Percentiles rank a stretch among this genome's conserved stretches.
Evolutionary conservation across 1,140 invertebrate species (phyloP).

Genomic region (Spodoptera frugiperda): DNA sequence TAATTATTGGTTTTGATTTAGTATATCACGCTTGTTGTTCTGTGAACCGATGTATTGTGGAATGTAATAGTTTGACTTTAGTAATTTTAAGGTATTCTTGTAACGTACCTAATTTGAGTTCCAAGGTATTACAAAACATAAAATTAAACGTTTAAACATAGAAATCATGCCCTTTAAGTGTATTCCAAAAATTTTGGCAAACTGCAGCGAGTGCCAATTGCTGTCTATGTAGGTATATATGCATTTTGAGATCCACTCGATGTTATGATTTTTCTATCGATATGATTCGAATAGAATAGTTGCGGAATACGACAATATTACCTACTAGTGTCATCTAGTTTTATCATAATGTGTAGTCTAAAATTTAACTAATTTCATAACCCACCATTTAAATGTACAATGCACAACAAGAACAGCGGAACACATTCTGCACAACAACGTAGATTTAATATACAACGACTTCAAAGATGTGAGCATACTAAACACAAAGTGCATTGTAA

Average conservation of each 20-base stretch:
- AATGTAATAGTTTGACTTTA: not conserved
- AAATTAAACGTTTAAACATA: too few relatives aligned
- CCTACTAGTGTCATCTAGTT: too few relatives aligned
- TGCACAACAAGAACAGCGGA: not conserved
- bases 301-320: not conserved
- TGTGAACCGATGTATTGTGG: not conserved
- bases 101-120: too few relatives aligned
- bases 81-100: not conserved
- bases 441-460: not conserved
- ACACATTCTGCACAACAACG: not conserved
- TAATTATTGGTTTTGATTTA: not conserved
- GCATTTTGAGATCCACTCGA: too few relatives aligned
- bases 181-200: too few relatives aligned
- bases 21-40: not conserved
- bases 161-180: too few relatives aligned
- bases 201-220: too few relatives aligned
- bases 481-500: not conserved
- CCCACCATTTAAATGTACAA: not conserved
- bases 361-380: not conserved
- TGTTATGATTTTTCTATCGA: too few relatives aligned
- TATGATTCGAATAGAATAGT: too few relatives aligned
- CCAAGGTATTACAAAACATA: too few relatives aligned
- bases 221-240: too few relatives aligned
- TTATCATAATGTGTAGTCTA: too few relatives aligned
- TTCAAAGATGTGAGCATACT: not conserved